A percentile compares a stretch with the other conserved stretches of the same genome.
Conservation (phyloP, 2,797 vertebrate species). For the Nannoperca australis region DNA sequence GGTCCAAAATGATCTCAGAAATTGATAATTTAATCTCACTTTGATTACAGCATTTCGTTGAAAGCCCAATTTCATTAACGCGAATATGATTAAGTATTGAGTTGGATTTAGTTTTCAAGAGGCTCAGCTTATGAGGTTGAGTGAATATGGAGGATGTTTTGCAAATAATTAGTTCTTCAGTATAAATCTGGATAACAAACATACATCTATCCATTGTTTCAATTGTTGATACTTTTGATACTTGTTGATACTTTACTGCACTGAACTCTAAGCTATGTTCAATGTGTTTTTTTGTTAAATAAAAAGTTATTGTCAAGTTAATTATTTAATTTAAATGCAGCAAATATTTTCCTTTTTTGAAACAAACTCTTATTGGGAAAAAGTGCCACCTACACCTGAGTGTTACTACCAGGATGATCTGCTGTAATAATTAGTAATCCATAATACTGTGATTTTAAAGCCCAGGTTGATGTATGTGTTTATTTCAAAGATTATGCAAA, state of each 20-base stretch:
- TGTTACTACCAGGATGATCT: background rate
- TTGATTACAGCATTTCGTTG: constrained; percentile 23
- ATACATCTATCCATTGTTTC: background rate
- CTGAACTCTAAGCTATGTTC: background rate
- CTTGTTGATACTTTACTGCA: background rate
- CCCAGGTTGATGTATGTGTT: background rate
- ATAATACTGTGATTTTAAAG: background rate
- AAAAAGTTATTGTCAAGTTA: too few relatives aligned
- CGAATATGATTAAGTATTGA: constrained; percentile 15
- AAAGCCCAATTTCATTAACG: constrained; percentile 25
- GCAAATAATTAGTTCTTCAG: background rate
- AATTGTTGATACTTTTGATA: background rate
- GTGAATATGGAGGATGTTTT: constrained; percentile 16
- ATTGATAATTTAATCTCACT: constrained; percentile 16
- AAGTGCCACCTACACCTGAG: background rate
- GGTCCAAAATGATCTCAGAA: constrained; percentile 24
- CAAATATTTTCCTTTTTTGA: background rate
- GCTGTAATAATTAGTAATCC: background rate
- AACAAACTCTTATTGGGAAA: background rate
- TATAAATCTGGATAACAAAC: background rate
- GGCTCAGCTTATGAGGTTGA: background rate
- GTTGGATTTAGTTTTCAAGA: constrained; percentile 8
- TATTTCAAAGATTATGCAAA: constrained; percentile 9
- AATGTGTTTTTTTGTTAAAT: background rate
- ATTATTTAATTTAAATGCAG: background rate